phyloP scores from a whole-genome alignment of 2,797 vertebrate species.

The Meda fulgida region DNA sequence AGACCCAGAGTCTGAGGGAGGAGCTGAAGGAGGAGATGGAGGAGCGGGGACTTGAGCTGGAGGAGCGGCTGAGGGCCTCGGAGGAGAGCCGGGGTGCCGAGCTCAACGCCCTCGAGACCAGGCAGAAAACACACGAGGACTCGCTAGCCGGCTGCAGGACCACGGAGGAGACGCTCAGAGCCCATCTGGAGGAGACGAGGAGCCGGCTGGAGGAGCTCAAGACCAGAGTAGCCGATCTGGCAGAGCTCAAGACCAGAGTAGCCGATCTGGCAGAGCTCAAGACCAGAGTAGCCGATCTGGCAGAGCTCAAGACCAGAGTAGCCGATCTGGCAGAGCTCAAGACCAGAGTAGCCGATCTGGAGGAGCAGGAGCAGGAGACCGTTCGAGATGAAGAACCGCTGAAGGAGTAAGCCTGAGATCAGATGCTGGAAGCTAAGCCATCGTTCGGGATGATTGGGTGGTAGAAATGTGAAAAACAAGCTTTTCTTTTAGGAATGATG shows the following conservation, averaged over 20 bases:
- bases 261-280: slow-evolving; percentile 76
- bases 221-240: slow-evolving; percentile 65
- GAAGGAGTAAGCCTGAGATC: slow-evolving; percentile 69
- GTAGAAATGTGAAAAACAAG: slow-evolving; percentile 5
- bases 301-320: slow-evolving; percentile 58
- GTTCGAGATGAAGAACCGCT: slow-evolving; percentile 75
- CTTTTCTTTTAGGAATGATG: slow-evolving; percentile 26
- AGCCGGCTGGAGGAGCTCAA: slow-evolving; percentile 76
- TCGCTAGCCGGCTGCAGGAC: slow-evolving; percentile 70
- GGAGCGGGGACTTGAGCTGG: slow-evolving; percentile 71
- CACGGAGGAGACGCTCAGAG: slow-evolving; percentile 61
- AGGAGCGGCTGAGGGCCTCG: slow-evolving; percentile 73
- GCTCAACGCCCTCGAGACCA: slow-evolving; percentile 77
- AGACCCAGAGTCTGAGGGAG: slow-evolving; percentile 62
- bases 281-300: slow-evolving; percentile 65
- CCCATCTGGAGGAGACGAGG: slow-evolving; percentile 77
- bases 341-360: slow-evolving; percentile 68
- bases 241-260: slow-evolving; percentile 67
- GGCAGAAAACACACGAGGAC: slow-evolving; percentile 74
- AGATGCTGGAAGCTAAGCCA: background rate
- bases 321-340: slow-evolving; percentile 73
- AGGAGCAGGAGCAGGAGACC: slow-evolving; percentile 57
- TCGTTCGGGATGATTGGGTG: background rate
- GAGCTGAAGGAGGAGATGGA: slow-evolving; percentile 61
- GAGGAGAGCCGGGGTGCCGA: slow-evolving; percentile 76